Evolutionary conservation across 2,797 vertebrate species (phyloP), one percentile per base, ranked within the genome.

Genomic region (Vireo griseus): DNA sequence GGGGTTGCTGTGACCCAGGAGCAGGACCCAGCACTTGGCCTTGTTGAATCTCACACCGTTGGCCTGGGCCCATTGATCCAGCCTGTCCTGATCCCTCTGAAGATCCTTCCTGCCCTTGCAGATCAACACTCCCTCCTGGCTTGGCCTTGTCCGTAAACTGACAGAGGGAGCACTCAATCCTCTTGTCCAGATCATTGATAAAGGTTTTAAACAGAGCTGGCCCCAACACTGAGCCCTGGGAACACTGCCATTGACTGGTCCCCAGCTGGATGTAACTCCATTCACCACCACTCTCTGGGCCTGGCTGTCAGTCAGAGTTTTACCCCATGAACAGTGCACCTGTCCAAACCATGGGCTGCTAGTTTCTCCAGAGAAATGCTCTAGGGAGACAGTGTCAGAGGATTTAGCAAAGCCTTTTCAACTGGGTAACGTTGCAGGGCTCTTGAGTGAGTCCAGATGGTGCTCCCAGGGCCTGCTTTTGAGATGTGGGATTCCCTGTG

Each of bases 361-460:
- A n/a, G 11, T n/a, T n/a, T 48, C 40, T 77, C 33, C 31, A 29
- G 58, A 20, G 26, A 71, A 72, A 37, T 54, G 35, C 47, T 66
- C 35, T 59, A 22, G 26, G 58, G 21, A 59, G 33, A 42, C 47
- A 11, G 31, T 72, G n/a, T 72, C 35, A 59, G 66, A 84, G 66
- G 59, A 72, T 90, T 90, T 59, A 54, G 47, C 54, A 84, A 54
- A 78, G 66, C 52, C 35, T 66, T 88, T 90, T 92, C 73, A 48
- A 16, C 42, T 61, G 47, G 66, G 37, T 90, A 26, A 57, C 5
- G 3, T 59, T 35, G 11, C 40, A 77, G n/a, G 69, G 61, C 52
- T 92, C 79, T 77, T 40, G 86, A 65, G 66, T 0, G 2, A 63
- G 71, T 78, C 84, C 84, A 87, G 71, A 67, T 67, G 57, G 63